Evolutionary conservation across 1,140 invertebrate genomes (phyloP).

Genomic region (Pseudomyrmex flavicornis): DNA sequence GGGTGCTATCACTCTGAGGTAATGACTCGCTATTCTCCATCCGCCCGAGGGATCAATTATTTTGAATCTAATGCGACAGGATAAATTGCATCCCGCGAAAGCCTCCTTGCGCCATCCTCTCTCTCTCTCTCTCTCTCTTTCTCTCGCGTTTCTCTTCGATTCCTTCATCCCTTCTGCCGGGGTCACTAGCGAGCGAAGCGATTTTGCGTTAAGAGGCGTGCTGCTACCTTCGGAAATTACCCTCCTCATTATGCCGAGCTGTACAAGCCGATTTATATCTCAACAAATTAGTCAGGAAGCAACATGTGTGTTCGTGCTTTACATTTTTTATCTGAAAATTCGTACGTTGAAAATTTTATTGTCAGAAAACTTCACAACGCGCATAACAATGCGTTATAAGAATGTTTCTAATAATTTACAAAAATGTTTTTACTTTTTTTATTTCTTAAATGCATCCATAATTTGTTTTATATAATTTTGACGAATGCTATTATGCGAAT

Average conservation of each 20-base stretch:
- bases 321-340: background rate
- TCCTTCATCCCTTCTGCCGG: constrained; percentile 17
- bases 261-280: constrained; percentile 29
- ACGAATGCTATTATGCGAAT: background rate
- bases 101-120: constrained; percentile 11
- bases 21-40: constrained; percentile 76
- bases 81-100: constrained; percentile 75
- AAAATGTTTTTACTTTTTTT: background rate
- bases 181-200: constrained; percentile 22
- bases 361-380: too few species aligned
- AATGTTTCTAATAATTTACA: background rate
- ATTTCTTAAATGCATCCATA: too few species aligned
- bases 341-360: constrained; percentile 2
- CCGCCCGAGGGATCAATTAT: constrained; percentile 80
- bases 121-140: background rate
- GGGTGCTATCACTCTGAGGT: constrained; percentile 71
- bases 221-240: constrained; percentile 63
- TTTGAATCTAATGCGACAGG: constrained; percentile 78
- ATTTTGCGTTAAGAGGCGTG: constrained; percentile 66
- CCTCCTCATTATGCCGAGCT: constrained; percentile 56
- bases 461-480: background rate
- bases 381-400: background rate
- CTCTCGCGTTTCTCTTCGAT: background rate
- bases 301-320: constrained; percentile 49
- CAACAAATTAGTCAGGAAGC: constrained; percentile 68